Percentiles rank a stretch among this genome's conserved stretches.
phyloP scores from a whole-genome alignment of 2,888 invertebrate species.

The Mantis religiosa region DNA sequence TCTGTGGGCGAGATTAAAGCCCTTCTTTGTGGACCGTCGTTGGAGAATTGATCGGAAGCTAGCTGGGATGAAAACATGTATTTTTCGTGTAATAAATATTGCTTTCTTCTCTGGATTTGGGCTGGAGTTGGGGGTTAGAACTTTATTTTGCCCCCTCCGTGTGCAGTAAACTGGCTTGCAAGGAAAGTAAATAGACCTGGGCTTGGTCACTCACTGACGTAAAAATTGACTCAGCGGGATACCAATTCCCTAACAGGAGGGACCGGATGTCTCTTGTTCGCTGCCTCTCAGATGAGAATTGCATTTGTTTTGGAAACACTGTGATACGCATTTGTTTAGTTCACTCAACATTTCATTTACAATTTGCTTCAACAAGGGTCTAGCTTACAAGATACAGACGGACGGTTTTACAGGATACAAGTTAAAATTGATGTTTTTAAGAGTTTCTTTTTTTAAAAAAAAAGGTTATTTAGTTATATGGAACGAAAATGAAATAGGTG shows the following conservation, averaged over 20 bases:
- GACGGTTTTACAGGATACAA: too few species aligned
- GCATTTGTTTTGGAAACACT: neutral
- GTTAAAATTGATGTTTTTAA: too few species aligned
- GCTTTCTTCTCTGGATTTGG: neutral
- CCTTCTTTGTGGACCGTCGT: neutral
- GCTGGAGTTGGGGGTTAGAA: neutral
- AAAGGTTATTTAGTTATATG: too few species aligned
- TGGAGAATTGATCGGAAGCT: neutral
- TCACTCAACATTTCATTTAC: neutral
- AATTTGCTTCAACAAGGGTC: neutral
- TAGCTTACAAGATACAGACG: too few species aligned
- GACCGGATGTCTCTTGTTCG: neutral
- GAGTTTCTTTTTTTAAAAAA: too few species aligned
- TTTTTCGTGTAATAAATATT: neutral
- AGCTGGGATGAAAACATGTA: neutral
- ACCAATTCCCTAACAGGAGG: neutral
- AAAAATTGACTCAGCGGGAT: conserved; percentile 8
- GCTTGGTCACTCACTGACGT: conserved; percentile 2
- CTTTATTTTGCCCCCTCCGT: neutral
- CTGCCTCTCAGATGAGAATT: neutral
- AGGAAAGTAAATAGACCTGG: neutral
- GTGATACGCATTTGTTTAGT: neutral
- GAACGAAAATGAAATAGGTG: too few species aligned
- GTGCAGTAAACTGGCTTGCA: neutral
- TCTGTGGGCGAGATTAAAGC: neutral